A percentile compares a stretch with the other conserved stretches of the same genome.
Evolutionary conservation across 2,888 invertebrate genomes (phyloP).

Genomic region (Sinopyrophorus schimmeli): DNA sequence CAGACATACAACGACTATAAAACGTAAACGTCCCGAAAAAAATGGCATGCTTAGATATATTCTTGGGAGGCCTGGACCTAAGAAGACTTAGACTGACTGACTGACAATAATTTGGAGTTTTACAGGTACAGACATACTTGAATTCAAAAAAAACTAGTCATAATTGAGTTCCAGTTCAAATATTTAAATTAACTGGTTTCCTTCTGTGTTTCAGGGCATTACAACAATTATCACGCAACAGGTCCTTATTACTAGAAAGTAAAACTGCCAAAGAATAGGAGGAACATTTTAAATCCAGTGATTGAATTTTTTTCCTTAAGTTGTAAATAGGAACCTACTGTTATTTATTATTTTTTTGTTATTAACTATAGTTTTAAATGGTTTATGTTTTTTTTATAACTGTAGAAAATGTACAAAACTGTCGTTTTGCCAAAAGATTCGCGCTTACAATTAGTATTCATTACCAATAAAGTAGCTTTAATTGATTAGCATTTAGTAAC

Average conservation of each 20-base stretch:
- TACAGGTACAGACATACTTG: slow-evolving; percentile 12
- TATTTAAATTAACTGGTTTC: not conserved
- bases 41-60: no score
- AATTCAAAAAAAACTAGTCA: no score
- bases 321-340: slow-evolving; percentile 6
- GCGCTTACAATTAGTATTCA: no score
- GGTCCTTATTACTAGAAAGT: slow-evolving; percentile 13
- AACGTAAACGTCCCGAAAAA: no score
- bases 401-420: no score
- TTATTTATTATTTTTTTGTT: not conserved
- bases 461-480: no score
- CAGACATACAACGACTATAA: no score
- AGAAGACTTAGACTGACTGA: slow-evolving; percentile 46
- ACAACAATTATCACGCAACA: slow-evolving; percentile 2
- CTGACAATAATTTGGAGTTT: slow-evolving; percentile 19
- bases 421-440: no score
- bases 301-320: not conserved
- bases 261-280: slow-evolving; percentile 13
- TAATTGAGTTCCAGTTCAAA: not conserved
- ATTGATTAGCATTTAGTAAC: no score
- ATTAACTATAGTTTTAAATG: no score
- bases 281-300: slow-evolving; percentile 8
- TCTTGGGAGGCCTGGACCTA: no score
- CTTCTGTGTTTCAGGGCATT: slow-evolving; percentile 13
- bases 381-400: no score